Percentiles rank a stretch among this genome's conserved stretches.
phyloP scores from a whole-genome alignment of 2,797 vertebrate genomes.

The Cirrhinus molitorella region DNA sequence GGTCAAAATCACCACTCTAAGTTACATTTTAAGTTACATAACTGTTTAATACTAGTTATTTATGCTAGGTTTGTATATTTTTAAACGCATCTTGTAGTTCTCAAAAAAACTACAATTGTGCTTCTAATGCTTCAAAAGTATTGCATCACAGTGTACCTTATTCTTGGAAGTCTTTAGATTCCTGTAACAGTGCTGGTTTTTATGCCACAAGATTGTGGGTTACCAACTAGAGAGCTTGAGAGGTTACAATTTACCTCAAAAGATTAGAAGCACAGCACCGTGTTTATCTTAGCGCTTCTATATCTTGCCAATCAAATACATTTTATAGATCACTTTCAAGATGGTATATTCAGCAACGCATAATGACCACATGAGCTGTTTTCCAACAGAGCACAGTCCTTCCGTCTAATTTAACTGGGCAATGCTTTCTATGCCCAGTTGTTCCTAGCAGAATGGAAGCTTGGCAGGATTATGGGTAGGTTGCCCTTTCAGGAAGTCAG shows the following conservation, averaged over 20 bases:
- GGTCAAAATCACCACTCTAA: too few relatives aligned
- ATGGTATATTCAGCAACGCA: neutral
- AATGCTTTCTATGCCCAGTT: slow-evolving; percentile 26
- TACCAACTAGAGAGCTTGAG: slow-evolving; percentile 52
- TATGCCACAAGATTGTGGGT: slow-evolving; percentile 52
- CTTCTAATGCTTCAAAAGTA: neutral
- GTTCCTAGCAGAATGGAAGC: slow-evolving; percentile 43
- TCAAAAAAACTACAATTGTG: neutral
- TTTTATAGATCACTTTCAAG: slow-evolving; percentile 6
- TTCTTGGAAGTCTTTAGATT: slow-evolving; percentile 20
- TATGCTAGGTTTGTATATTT: neutral
- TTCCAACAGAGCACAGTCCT: slow-evolving; percentile 21
- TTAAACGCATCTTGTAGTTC: neutral
- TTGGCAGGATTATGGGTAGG: slow-evolving; percentile 54
- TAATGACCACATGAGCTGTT: neutral
- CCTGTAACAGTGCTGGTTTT: slow-evolving; percentile 54
- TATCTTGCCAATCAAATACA: slow-evolving; percentile 5
- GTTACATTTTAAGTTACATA: too few relatives aligned
- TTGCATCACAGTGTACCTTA: neutral
- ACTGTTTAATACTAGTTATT: neutral
- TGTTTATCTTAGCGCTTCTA: neutral
- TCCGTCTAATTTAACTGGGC: slow-evolving; percentile 16
- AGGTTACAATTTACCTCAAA: slow-evolving; percentile 41
- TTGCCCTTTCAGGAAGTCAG: slow-evolving; percentile 49
- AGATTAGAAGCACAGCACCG: slow-evolving; percentile 27